Conservation (phyloP, 2,888 invertebrate genomes). For the Cremastinae sp. region DNA sequence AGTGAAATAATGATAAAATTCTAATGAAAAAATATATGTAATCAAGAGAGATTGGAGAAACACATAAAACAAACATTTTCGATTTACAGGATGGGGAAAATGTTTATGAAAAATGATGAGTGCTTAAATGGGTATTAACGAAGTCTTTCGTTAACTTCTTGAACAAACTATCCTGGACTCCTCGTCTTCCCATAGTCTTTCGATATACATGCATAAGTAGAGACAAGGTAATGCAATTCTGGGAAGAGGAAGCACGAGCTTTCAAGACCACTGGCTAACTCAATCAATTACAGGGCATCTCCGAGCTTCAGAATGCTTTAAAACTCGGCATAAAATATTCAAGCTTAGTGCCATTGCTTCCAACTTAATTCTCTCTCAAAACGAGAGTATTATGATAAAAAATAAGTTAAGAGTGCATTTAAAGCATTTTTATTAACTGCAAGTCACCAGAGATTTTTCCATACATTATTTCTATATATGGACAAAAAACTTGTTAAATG, state of each 20-base stretch:
- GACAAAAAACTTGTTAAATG: too few species aligned
- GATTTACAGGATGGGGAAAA: too few species aligned
- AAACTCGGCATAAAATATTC: slow-evolving; percentile 44
- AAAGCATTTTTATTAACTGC: too few species aligned
- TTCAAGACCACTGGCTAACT: slow-evolving; percentile 54
- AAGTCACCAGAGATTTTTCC: too few species aligned
- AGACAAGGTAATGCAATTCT: slow-evolving; percentile 6
- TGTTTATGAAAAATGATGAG: background rate
- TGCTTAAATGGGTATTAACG: too few species aligned
- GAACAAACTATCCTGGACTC: slow-evolving; percentile 3
- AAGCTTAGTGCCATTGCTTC: background rate
- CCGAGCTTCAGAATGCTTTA: slow-evolving; percentile 42
- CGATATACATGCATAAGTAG: background rate
- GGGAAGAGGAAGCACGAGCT: slow-evolving; percentile 13
- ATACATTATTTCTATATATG: too few species aligned
- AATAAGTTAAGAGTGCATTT: too few species aligned
- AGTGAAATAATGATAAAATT: too few species aligned
- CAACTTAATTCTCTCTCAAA: slow-evolving; percentile 5
- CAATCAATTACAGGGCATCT: slow-evolving; percentile 51
- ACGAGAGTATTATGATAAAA: background rate
- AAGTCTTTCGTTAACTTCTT: too few species aligned
- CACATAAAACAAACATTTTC: background rate
- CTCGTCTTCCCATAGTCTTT: background rate
- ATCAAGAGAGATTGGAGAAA: too few species aligned
- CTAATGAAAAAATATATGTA: too few species aligned